Conservation (phyloP, 2,113 vertebrate species). For the Marmota flaviventris region DNA sequence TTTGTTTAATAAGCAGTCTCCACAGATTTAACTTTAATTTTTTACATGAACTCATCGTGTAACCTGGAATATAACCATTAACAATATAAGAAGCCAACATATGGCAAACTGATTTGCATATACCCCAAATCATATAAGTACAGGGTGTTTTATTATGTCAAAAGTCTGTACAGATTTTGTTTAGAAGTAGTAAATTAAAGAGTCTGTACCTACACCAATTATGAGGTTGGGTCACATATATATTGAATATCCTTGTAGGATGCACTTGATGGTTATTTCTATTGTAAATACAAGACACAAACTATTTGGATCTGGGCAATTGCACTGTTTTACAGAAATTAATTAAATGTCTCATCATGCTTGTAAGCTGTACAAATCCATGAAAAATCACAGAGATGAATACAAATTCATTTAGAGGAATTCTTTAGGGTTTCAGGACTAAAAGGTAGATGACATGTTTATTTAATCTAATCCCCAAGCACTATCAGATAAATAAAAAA, state of each 20-base stretch:
- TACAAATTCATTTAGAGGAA: neutral
- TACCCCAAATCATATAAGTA: neutral
- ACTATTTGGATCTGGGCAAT: conserved; percentile 11
- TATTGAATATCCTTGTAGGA: neutral
- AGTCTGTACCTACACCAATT: neutral
- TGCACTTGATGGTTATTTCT: neutral
- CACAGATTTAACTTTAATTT: neutral
- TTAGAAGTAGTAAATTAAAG: neutral
- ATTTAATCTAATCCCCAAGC: conserved; percentile 40
- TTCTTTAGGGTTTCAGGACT: neutral
- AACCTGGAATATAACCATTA: neutral
- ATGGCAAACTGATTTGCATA: neutral
- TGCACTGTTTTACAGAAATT: neutral
- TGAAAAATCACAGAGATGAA: neutral
- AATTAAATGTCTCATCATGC: conserved; percentile 30
- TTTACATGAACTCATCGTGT: neutral
- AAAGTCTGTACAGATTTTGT: neutral
- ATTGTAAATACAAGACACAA: neutral
- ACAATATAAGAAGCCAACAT: neutral
- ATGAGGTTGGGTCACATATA: neutral
- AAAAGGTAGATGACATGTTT: neutral
- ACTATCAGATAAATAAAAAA: conserved; percentile 18
- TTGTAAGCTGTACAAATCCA: conserved; percentile 1
- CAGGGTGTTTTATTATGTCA: neutral
- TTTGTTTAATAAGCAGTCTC: neutral